Evolutionary conservation across 2,797 vertebrate species (phyloP).

Genomic region (Gastrophryne carolinensis): DNA sequence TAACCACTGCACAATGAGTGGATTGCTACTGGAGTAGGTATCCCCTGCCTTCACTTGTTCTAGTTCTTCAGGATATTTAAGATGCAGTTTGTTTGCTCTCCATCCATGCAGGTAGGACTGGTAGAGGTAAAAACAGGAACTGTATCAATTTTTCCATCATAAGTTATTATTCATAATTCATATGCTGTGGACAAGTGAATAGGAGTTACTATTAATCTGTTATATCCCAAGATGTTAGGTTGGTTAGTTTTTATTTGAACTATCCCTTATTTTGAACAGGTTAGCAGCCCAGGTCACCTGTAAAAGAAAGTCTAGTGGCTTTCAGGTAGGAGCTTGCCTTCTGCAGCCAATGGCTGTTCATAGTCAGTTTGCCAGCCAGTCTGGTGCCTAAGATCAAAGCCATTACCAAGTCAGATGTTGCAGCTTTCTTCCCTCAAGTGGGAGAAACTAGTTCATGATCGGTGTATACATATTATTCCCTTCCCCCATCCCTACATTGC

Average conservation of each 20-base stretch:
- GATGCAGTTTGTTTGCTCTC: slow-evolving; percentile 58
- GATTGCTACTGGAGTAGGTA: slow-evolving; percentile 17
- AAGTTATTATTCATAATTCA: slow-evolving; percentile 10
- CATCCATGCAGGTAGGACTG: slow-evolving; percentile 24
- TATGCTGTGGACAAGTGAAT: slow-evolving; percentile 26
- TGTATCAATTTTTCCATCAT: slow-evolving; percentile 27
- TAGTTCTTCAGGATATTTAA: slow-evolving; percentile 63
- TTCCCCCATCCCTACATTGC: slow-evolving; percentile 50
- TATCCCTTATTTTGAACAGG: slow-evolving; percentile 46
- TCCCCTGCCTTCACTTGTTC: slow-evolving; percentile 60
- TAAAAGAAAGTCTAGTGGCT: slow-evolving; percentile 35
- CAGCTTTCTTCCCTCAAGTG: slow-evolving; percentile 30
- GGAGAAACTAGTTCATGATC: slow-evolving; percentile 40
- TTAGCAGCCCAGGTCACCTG: slow-evolving; percentile 42
- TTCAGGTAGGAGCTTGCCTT: slow-evolving; percentile 13
- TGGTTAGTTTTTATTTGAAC: slow-evolving; percentile 38
- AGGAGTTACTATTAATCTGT: slow-evolving; percentile 2
- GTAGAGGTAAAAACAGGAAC: slow-evolving; percentile 11
- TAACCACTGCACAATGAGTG: slow-evolving; percentile 21
- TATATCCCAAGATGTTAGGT: slow-evolving; percentile 32
- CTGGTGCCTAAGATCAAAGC: slow-evolving; percentile 24
- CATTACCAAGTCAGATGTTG: slow-evolving; percentile 31
- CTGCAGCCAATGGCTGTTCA: slow-evolving; percentile 13
- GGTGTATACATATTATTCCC: slow-evolving; percentile 43
- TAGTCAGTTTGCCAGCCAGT: slow-evolving; percentile 19